Percentiles rank a stretch among this genome's conserved stretches.
phyloP scores from a whole-genome alignment of 2,888 invertebrate genomes.

The Eristalinus sepulchralis region DNA sequence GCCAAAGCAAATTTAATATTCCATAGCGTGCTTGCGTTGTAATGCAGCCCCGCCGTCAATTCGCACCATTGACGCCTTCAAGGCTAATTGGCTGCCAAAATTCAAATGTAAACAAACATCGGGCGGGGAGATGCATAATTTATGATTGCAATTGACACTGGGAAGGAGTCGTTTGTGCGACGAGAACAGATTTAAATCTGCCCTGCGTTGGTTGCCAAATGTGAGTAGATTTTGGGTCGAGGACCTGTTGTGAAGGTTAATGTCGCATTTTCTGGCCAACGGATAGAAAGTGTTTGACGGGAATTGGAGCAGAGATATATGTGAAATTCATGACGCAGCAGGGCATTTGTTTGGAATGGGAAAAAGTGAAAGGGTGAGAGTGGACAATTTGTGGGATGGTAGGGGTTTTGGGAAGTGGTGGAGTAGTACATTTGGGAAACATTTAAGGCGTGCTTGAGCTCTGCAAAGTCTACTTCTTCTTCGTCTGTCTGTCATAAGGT shows the following conservation, averaged over 20 bases:
- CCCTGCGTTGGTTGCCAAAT: neutral
- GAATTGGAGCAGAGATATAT: neutral
- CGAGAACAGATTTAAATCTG: neutral
- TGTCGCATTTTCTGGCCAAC: neutral
- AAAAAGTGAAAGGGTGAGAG: neutral
- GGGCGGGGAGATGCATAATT: neutral
- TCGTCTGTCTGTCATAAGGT: no score
- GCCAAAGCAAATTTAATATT: neutral
- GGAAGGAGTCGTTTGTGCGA: neutral
- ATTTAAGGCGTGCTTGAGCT: no score
- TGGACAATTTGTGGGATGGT: neutral
- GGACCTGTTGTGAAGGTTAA: neutral
- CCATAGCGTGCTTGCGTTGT: neutral
- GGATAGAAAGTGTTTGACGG: neutral
- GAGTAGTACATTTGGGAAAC: neutral
- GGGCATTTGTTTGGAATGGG: neutral
- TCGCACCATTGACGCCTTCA: constrained; percentile 2
- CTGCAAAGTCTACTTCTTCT: no score
- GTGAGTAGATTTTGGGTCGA: neutral
- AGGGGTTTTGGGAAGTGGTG: neutral
- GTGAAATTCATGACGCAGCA: neutral
- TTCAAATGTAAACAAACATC: constrained; percentile 32
- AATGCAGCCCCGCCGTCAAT: neutral
- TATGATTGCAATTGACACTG: neutral
- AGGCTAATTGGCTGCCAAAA: constrained; percentile 19